Conservation (phyloP, 2,113 vertebrate species). For the Prionailurus bengalensis region DNA sequence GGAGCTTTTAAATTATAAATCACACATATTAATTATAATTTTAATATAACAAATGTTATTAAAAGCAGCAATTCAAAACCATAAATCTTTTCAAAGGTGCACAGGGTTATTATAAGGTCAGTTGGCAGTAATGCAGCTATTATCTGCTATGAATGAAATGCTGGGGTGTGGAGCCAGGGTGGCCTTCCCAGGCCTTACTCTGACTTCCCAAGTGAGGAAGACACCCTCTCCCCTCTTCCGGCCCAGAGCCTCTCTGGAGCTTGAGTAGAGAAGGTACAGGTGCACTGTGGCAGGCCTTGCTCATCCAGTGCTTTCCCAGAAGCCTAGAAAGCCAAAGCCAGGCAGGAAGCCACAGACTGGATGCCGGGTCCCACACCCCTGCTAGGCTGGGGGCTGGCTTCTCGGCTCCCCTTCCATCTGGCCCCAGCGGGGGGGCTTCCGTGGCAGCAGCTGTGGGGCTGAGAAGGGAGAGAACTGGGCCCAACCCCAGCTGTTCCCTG, state of each 20-base stretch:
- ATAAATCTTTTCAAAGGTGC: slow-evolving; percentile 88
- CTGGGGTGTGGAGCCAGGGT: not conserved
- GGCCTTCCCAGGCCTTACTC: slow-evolving; percentile 10
- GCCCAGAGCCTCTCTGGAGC: slow-evolving; percentile 8
- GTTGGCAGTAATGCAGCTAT: slow-evolving; percentile 83
- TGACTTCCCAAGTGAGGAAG: not conserved
- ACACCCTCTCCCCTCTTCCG: not conserved
- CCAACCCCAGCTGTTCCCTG: not conserved
- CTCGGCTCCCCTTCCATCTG: slow-evolving; percentile 36
- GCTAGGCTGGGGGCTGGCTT: not conserved
- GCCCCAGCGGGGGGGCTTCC: not conserved
- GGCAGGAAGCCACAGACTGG: not conserved
- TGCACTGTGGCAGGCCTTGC: not conserved
- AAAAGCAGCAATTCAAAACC: slow-evolving; percentile 88
- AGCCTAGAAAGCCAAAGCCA: not conserved
- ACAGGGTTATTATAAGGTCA: slow-evolving; percentile 82
- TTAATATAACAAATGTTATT: slow-evolving; percentile 86
- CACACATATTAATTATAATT: slow-evolving; percentile 88
- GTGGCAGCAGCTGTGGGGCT: slow-evolving; percentile 64
- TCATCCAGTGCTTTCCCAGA: not conserved
- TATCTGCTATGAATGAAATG: slow-evolving; percentile 50
- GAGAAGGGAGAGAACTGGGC: not conserved
- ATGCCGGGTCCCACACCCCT: not conserved
- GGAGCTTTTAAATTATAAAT: slow-evolving; percentile 81
- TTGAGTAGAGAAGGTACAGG: not conserved